A percentile compares a stretch with the other conserved stretches of the same genome.
phyloP scores from a whole-genome alignment of 2,113 vertebrate species.

The Ammodytes marinus region DNA sequence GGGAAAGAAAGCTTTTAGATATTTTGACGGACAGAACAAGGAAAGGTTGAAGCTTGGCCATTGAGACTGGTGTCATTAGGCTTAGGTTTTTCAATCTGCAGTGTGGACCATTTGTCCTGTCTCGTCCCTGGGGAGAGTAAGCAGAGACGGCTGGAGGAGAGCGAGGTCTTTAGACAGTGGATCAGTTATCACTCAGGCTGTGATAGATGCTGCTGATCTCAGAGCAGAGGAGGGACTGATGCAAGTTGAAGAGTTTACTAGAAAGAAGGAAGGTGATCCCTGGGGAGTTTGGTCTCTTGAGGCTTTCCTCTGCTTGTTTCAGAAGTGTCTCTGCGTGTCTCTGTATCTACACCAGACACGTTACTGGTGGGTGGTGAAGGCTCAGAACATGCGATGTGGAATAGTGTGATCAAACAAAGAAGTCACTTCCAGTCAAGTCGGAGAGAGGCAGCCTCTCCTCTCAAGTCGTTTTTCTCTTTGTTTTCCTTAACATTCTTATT shows the following conservation, averaged over 20 bases:
- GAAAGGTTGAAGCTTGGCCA: background rate
- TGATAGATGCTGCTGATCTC: constrained; percentile 48
- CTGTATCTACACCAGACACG: constrained; percentile 40
- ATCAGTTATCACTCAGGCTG: constrained; percentile 57
- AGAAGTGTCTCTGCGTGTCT: constrained; percentile 34
- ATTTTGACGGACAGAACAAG: background rate
- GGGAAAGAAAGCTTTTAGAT: background rate
- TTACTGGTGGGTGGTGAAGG: constrained; percentile 43
- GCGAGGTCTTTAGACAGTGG: constrained; percentile 47
- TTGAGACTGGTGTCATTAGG: background rate
- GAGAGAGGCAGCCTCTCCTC: constrained; percentile 18
- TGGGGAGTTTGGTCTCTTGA: background rate
- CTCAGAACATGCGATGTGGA: constrained; percentile 18
- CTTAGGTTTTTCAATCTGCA: constrained; percentile 26
- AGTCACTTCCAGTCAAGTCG: constrained; percentile 18
- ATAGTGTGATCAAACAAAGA: constrained; percentile 58
- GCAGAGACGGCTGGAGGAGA: constrained; percentile 41
- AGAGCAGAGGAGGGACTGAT: constrained; percentile 3
- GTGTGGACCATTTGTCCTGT: constrained; percentile 22
- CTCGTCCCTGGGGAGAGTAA: constrained; percentile 37
- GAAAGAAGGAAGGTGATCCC: constrained; percentile 3
- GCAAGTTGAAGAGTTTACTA: constrained; percentile 11
- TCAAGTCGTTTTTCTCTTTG: constrained; percentile 53
- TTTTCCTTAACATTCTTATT: constrained; percentile 68
- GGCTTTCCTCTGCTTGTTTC: constrained; percentile 4